phyloP scores from a whole-genome alignment of 2,113 vertebrate genomes.

The Sterrhoptilus dennistouni region DNA sequence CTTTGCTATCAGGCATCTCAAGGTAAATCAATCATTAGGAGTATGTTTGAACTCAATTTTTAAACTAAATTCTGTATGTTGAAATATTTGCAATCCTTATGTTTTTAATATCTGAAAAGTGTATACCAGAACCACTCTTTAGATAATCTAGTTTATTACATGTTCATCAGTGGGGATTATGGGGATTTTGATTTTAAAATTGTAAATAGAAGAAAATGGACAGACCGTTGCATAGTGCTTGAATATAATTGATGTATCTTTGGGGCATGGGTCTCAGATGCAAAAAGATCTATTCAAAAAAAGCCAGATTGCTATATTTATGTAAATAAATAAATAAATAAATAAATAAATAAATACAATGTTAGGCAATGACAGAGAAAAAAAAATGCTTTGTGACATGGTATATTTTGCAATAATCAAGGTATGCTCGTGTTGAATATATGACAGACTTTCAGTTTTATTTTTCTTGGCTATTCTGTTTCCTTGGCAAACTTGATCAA shows the following conservation, averaged over 20 bases:
- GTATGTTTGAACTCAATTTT: not conserved
- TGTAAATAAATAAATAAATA: no score
- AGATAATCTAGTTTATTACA: not conserved
- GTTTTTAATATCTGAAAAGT: not conserved
- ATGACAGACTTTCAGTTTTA: not conserved
- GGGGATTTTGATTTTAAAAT: not conserved
- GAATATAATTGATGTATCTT: not conserved
- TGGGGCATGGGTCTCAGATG: not conserved
- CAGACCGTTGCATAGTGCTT: not conserved
- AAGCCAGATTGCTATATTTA: not conserved
- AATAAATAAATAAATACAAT: no score
- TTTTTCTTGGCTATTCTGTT: not conserved
- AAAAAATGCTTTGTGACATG: not conserved
- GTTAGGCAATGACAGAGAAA: not conserved
- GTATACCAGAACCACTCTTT: not conserved
- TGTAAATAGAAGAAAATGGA: not conserved
- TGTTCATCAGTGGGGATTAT: not conserved
- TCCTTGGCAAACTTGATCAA: not conserved
- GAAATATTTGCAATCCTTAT: not conserved
- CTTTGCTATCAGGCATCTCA: not conserved
- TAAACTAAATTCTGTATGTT: not conserved
- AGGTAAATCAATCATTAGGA: not conserved
- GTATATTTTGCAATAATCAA: not conserved
- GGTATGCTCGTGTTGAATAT: not conserved
- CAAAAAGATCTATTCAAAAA: not conserved